Evolutionary conservation across 2,888 invertebrate species (phyloP).

Genomic region (Drosophila borborema): DNA sequence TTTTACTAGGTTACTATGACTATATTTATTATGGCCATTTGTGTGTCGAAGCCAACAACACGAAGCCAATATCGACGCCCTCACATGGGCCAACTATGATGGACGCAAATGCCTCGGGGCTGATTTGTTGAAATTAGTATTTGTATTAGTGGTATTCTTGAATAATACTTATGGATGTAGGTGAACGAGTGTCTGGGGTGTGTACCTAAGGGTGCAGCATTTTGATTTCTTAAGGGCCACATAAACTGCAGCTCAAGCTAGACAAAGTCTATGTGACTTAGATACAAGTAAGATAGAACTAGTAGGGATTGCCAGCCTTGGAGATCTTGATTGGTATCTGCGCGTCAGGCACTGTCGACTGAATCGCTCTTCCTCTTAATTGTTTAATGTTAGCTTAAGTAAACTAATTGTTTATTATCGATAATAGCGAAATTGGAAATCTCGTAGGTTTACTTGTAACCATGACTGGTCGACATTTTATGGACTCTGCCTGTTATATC

Average conservation of each 20-base stretch:
- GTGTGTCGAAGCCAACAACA: slow-evolving; percentile 50
- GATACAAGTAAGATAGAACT: background rate
- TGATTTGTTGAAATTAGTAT: slow-evolving; percentile 44
- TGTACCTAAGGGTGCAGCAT: background rate
- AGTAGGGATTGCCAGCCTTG: background rate
- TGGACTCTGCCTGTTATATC: background rate
- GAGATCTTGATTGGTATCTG: no score
- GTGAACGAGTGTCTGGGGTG: background rate
- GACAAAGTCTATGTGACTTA: background rate
- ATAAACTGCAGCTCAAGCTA: slow-evolving; percentile 19
- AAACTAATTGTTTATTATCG: no score
- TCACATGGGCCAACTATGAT: slow-evolving; percentile 36
- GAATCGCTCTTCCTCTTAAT: no score
- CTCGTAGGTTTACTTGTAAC: no score
- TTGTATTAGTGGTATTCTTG: slow-evolving; percentile 33
- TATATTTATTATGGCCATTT: slow-evolving; percentile 74
- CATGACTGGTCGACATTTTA: no score
- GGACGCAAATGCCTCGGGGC: slow-evolving; percentile 36
- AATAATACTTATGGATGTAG: slow-evolving; percentile 21
- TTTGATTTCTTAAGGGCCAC: slow-evolving; percentile 4
- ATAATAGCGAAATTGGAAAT: no score
- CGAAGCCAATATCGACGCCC: slow-evolving; percentile 24
- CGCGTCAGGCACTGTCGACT: no score
- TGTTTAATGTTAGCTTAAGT: no score
- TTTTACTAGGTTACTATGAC: slow-evolving; percentile 70